These are phyloP conservation scores for Erebia ligea DNA, from an alignment of 2,888 invertebrate species.

Conservation along the genomic window DNA sequence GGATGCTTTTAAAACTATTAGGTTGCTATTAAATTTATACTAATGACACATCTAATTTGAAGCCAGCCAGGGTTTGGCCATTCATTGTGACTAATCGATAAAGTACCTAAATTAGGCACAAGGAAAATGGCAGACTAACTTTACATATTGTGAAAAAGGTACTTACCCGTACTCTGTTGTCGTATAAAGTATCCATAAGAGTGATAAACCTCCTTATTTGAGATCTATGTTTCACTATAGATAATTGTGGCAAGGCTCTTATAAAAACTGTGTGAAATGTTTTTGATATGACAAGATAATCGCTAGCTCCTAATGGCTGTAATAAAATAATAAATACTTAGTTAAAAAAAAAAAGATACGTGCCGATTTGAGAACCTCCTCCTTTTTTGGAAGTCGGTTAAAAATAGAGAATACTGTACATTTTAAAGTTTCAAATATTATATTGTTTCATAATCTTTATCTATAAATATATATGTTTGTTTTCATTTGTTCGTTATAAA, in stretches of 20 bases:
- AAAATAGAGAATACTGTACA: too few species aligned
- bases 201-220: slow-evolving; percentile 97
- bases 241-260: slow-evolving; percentile 93
- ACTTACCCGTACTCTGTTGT: slow-evolving; percentile 90
- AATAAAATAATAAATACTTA: slow-evolving; percentile 44
- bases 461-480: too few species aligned
- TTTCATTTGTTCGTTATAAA: too few species aligned
- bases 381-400: too few species aligned
- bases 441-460: too few species aligned
- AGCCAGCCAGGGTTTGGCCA: neutral
- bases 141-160: slow-evolving; percentile 1
- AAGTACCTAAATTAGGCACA: neutral
- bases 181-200: slow-evolving; percentile 97
- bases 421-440: too few species aligned
- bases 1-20: too few species aligned
- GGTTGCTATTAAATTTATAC: too few species aligned
- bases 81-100: neutral
- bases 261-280: slow-evolving; percentile 98
- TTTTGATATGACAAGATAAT: slow-evolving; percentile 96
- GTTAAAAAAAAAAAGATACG: neutral
- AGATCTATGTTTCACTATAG: slow-evolving; percentile 88
- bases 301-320: slow-evolving; percentile 96
- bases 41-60: too few species aligned
- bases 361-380: too few species aligned
- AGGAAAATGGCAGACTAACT: neutral